These are phyloP conservation scores for Periplaneta americana DNA, from an alignment of 1,140 invertebrate genomes.

Conservation along the genomic window DNA sequence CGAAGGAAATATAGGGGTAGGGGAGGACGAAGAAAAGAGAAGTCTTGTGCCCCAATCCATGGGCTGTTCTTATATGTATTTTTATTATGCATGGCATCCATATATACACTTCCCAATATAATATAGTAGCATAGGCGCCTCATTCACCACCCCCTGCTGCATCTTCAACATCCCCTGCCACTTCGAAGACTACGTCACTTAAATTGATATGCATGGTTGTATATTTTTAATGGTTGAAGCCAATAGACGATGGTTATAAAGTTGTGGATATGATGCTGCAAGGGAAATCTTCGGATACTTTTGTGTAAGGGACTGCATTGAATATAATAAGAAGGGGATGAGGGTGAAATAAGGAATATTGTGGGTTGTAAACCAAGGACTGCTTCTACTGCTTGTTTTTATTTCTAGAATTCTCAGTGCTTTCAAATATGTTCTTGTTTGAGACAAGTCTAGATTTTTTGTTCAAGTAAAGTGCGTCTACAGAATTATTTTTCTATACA, in stretches of 20 bases:
- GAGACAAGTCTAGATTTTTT: too few relatives aligned
- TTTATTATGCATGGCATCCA: background rate
- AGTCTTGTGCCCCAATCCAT: background rate
- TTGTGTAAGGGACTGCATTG: background rate
- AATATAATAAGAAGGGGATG: background rate
- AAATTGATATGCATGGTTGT: constrained; percentile 23
- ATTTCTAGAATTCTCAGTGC: too few relatives aligned
- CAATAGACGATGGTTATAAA: constrained; percentile 12
- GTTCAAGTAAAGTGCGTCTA: too few relatives aligned
- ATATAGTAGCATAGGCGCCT: background rate
- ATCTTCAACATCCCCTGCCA: background rate
- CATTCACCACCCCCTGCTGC: background rate
- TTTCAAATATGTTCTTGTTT: too few relatives aligned
- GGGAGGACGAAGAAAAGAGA: background rate
- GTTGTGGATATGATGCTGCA: background rate
- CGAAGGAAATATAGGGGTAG: background rate
- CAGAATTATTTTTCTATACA: too few relatives aligned
- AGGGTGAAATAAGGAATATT: background rate
- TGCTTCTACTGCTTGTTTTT: too few relatives aligned
- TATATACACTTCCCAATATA: background rate
- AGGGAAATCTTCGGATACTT: background rate
- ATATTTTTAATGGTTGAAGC: constrained; percentile 21
- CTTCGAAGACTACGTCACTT: background rate
- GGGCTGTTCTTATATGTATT: background rate
- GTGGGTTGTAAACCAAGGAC: background rate